These are phyloP conservation scores for Geotrypetes seraphini DNA, from an alignment of 2,797 vertebrate genomes.

Conservation along the genomic window DNA sequence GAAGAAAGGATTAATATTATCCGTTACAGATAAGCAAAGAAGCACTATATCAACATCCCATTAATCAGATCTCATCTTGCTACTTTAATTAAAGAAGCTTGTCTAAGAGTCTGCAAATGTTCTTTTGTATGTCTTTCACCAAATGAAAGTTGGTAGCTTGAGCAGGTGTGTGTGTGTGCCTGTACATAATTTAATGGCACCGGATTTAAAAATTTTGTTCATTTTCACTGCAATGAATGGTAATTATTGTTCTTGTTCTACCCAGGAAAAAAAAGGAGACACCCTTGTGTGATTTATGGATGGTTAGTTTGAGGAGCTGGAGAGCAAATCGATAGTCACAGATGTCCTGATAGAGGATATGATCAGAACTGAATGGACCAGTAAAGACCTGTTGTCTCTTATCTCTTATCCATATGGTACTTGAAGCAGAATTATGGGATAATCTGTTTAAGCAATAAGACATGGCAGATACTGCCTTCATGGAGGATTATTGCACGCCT, in stretches of 20 bases:
- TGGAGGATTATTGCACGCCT: neutral
- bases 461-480: neutral
- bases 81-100: neutral
- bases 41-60: neutral
- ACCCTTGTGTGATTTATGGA: neutral
- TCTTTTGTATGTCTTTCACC: neutral
- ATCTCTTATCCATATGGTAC: too few species aligned
- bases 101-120: neutral
- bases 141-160: neutral
- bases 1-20: neutral
- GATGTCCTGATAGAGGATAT: neutral
- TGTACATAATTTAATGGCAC: neutral
- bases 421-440: conserved; percentile 1
- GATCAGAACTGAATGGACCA: neutral
- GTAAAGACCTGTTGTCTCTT: neutral
- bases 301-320: neutral
- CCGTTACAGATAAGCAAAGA: neutral
- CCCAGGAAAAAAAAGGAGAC: neutral
- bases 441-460: neutral
- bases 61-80: conserved; percentile 4
- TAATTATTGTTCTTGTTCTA: neutral
- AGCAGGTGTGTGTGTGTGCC: too few species aligned
- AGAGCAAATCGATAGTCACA: neutral
- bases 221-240: neutral
- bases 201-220: neutral